These are phyloP conservation scores for Dynastes tityus DNA, from an alignment of 2,888 invertebrate genomes.

Conservation along the genomic window DNA sequence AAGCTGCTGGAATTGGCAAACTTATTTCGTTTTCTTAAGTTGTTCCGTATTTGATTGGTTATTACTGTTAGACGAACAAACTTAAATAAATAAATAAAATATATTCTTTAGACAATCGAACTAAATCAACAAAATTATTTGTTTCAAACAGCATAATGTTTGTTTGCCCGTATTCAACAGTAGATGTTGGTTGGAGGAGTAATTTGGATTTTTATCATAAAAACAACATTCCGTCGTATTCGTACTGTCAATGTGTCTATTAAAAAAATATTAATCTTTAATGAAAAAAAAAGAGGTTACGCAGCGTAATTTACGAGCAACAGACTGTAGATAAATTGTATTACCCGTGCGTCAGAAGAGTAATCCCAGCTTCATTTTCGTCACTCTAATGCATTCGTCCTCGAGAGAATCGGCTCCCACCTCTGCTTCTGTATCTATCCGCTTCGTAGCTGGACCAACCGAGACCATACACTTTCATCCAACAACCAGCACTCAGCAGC, in stretches of 20 bases:
- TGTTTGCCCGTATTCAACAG: no score
- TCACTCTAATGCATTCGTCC: slow-evolving; percentile 40
- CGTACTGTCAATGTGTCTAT: not conserved
- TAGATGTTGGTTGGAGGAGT: no score
- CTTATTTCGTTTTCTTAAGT: no score
- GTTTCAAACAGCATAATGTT: no score
- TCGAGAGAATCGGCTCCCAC: slow-evolving; percentile 31
- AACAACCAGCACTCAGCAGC: not conserved
- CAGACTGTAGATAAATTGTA: slow-evolving; percentile 32
- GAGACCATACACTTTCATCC: slow-evolving; percentile 13
- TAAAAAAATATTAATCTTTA: slow-evolving; percentile 13
- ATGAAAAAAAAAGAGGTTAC: not conserved
- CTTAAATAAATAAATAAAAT: no score
- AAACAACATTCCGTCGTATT: not conserved
- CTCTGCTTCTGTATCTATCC: not conserved
- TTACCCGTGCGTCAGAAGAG: slow-evolving; percentile 28
- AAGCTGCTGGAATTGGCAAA: no score
- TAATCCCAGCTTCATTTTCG: slow-evolving; percentile 47
- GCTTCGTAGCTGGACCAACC: slow-evolving; percentile 19
- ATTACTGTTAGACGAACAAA: no score
- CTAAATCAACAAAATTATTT: no score
- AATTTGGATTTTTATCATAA: no score
- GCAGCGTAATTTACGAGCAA: slow-evolving; percentile 19
- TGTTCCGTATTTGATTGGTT: no score
- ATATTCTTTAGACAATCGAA: no score